Evolutionary conservation across 1,140 invertebrate species (phyloP).

Genomic region (Notospermus geniculatus): DNA sequence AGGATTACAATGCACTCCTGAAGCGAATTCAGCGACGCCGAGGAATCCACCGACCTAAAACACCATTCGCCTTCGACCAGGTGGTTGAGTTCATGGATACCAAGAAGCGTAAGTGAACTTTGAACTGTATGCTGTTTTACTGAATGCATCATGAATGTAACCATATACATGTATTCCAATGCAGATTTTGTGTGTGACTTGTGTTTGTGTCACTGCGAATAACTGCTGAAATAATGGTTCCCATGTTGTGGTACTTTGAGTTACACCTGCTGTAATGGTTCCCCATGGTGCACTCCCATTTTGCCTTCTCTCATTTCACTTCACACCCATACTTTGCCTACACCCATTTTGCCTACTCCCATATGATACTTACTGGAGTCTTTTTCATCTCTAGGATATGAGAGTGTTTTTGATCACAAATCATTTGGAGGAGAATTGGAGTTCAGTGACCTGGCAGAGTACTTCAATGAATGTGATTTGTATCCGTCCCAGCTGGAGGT

Average conservation of each 20-base stretch:
- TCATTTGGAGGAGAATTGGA: constrained; percentile 48
- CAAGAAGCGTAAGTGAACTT: constrained; percentile 39
- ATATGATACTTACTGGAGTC: too few relatives aligned
- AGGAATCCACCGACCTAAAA: constrained; percentile 35
- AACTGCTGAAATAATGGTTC: too few relatives aligned
- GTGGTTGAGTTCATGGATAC: constrained; percentile 46
- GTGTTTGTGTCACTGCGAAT: too few relatives aligned
- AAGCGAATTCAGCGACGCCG: constrained; percentile 37
- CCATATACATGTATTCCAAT: too few relatives aligned
- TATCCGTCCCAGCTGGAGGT: constrained; percentile 45
- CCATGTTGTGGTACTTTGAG: too few relatives aligned
- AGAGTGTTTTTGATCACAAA: constrained; percentile 50
- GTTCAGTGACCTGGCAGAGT: constrained; percentile 36
- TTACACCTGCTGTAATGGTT: too few relatives aligned
- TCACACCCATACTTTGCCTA: too few relatives aligned
- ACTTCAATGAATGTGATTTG: constrained; percentile 50
- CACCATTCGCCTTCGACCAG: constrained; percentile 38
- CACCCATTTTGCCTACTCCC: too few relatives aligned
- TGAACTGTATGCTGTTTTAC: too few relatives aligned
- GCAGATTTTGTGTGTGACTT: too few relatives aligned
- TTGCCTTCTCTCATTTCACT: constrained; percentile 14
- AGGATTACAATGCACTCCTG: constrained; percentile 44
- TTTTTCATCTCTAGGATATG: constrained; percentile 37
- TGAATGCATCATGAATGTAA: too few relatives aligned
- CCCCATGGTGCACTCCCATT: not conserved